phyloP scores from a whole-genome alignment of 2,888 invertebrate species.

The Drosophila testacea region DNA sequence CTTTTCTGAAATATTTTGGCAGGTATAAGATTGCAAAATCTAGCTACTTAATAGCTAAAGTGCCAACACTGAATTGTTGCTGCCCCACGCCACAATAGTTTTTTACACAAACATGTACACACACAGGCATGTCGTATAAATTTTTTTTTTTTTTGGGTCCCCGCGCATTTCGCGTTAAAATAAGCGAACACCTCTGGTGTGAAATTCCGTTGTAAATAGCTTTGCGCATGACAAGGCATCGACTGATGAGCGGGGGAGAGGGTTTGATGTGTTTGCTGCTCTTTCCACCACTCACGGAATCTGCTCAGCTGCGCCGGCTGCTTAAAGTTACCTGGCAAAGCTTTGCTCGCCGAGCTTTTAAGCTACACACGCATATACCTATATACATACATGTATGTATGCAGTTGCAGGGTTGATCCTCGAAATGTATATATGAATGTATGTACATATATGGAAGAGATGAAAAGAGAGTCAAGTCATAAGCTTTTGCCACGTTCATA shows the following conservation, averaged over 20 bases:
- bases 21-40: no score
- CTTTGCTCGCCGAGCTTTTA: constrained; percentile 1
- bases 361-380: background rate
- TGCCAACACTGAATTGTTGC: background rate
- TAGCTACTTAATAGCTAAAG: no score
- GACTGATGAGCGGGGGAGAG: background rate
- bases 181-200: constrained; percentile 65
- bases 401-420: constrained; percentile 26
- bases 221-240: constrained; percentile 26
- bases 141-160: constrained; percentile 36
- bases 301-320: constrained; percentile 11
- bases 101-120: background rate
- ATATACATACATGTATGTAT: background rate
- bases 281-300: constrained; percentile 29
- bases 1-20: no score
- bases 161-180: constrained; percentile 61
- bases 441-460: background rate
- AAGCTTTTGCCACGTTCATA: constrained; percentile 67
- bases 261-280: background rate
- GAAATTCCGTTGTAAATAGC: constrained; percentile 69
- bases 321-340: constrained; percentile 4
- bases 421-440: background rate
- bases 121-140: constrained; percentile 1
- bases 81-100: constrained; percentile 47
- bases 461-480: background rate